Percentiles rank a stretch among this genome's conserved stretches.
Evolutionary conservation across 2,113 vertebrate species (phyloP).

Genomic region (Halichoerus grypus): DNA sequence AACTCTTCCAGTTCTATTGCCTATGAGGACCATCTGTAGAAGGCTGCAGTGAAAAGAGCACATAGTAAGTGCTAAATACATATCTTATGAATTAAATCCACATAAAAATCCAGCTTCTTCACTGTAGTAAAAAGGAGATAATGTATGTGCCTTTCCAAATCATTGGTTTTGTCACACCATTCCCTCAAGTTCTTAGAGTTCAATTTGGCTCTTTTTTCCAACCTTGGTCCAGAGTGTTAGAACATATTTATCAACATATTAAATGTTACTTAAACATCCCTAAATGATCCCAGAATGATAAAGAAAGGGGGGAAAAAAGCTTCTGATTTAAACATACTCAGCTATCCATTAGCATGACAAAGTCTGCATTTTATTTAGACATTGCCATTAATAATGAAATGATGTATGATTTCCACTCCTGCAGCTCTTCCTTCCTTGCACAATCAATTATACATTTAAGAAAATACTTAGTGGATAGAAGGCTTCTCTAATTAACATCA

Average conservation of each 20-base stretch:
- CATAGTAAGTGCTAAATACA: neutral
- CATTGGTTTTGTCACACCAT: constrained; percentile 65
- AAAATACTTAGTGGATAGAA: constrained; percentile 89
- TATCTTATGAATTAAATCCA: constrained; percentile 13
- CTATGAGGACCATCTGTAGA: neutral
- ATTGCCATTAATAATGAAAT: constrained; percentile 92
- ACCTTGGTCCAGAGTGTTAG: constrained; percentile 44
- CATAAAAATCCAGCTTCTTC: constrained; percentile 48
- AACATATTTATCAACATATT: constrained; percentile 69
- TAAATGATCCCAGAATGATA: constrained; percentile 86
- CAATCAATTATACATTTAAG: constrained; percentile 92
- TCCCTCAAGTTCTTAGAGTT: constrained; percentile 36
- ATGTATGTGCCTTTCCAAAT: neutral
- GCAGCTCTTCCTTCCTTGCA: constrained; percentile 88
- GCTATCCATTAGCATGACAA: constrained; percentile 91
- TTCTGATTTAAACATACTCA: constrained; percentile 87
- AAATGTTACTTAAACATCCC: constrained; percentile 80
- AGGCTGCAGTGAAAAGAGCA: neutral
- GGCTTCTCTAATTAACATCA: constrained; percentile 88
- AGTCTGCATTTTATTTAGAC: constrained; percentile 93
- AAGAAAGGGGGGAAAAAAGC: constrained; percentile 65
- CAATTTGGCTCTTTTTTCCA: constrained; percentile 45
- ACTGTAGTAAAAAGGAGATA: neutral
- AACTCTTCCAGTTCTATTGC: neutral
- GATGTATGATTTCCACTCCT: constrained; percentile 90